A percentile compares a stretch with the other conserved stretches of the same genome.
phyloP scores from a whole-genome alignment of 2,797 vertebrate genomes.

The Crotalus adamanteus region DNA sequence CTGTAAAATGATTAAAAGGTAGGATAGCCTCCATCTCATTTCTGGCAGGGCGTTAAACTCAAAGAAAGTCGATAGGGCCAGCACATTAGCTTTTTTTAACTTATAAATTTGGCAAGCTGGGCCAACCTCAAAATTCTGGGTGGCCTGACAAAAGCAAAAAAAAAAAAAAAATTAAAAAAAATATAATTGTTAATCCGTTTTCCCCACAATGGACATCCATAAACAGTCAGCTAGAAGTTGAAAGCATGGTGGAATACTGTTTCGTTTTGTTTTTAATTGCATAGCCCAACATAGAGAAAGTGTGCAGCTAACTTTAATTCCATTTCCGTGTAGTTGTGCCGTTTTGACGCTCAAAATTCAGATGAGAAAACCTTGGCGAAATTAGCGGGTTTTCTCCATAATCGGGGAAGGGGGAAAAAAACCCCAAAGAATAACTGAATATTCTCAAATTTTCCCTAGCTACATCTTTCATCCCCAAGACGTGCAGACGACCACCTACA shows the following conservation, averaged over 20 bases:
- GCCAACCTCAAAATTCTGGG: neutral
- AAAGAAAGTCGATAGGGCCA: neutral
- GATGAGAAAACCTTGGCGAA: neutral
- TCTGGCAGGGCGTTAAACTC: neutral
- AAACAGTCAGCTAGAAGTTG: neutral
- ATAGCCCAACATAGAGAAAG: neutral
- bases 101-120: neutral
- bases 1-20: constrained; percentile 98
- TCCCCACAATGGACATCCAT: neutral
- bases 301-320: neutral
- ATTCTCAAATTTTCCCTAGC: constrained; percentile 66
- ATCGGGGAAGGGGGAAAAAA: neutral
- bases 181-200: neutral
- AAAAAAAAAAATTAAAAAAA: no score
- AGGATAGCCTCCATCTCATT: constrained; percentile 41
- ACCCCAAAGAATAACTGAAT: constrained; percentile 21
- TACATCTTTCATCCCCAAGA: constrained; percentile 85
- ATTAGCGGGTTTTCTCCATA: neutral
- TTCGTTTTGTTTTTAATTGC: neutral
- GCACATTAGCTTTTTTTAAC: neutral
- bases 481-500: constrained; percentile 55
- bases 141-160: neutral
- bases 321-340: neutral
- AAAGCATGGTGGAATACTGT: neutral
- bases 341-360: neutral